Base-by-base conservation (phyloP, 2,888 invertebrate species). In the Cyclophora punctaria region DNA sequence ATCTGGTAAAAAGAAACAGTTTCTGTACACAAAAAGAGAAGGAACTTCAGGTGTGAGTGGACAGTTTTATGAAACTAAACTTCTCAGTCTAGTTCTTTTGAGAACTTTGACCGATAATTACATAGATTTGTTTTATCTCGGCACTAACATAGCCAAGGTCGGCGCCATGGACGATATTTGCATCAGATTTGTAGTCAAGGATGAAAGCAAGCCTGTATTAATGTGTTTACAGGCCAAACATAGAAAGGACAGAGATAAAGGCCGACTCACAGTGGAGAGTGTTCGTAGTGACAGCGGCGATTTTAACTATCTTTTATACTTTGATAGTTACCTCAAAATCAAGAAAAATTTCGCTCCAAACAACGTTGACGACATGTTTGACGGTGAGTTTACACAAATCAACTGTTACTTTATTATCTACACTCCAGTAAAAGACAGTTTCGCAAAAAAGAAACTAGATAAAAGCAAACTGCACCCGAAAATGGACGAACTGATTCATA, bases 211-310 rank as follows among this genome's bases (percentile, higher is more conserved):
- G 49, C 52, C 65, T 3, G 53, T 66, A 7, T 48, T 66, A n/a
- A 56, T 71, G 45, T 71, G 69, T 44, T 58, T 67, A 3, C 73
- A 73, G 63, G 67, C 71, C 1, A 73, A 73, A 49, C 73, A 73
- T 37, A 58, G 60, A 51, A 69, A 71, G 54, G 60, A 69, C 44
- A 56, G 59, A 3, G 60, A 66, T 6, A 69, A 64, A 43, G 60
- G 61, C 4, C 67, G 55, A 53, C 56, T 72, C 7, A 63, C 64
- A 4, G 63, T 66, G 5, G 51, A 62, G 42, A 64, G 67, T 48
- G 56, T 73, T 3, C 53, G 56, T 20, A 63, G 60, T 44, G 51
- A 49, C 4, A 51, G 55, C 4, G 66, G 66, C 37, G 63, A 66
- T 44, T 67, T 66, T 45, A 60, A 67, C 44, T 56, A 73, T 20